phyloP scores from a whole-genome alignment of 2,113 vertebrate genomes.

The Charina bottae region DNA sequence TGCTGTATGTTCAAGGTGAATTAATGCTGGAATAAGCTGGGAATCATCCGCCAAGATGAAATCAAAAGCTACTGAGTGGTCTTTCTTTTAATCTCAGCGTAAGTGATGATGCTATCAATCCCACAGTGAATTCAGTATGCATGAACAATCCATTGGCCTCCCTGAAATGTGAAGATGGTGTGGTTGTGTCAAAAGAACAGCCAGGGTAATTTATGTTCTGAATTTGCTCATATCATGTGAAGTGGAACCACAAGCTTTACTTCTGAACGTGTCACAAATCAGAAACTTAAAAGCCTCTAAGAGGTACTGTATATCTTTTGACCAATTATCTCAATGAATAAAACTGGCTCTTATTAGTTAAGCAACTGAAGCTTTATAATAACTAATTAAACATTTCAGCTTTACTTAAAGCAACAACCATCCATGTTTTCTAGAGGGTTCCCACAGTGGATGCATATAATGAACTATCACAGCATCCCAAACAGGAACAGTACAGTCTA shows the following conservation, averaged over 20 bases:
- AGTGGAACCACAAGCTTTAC: not conserved
- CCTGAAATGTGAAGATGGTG: not conserved
- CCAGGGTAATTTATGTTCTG: not conserved
- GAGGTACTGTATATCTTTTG: too few species aligned
- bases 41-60: not conserved
- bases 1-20: not conserved
- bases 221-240: not conserved
- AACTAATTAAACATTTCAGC: not conserved
- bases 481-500: not conserved
- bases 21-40: not conserved
- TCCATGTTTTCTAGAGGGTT: not conserved
- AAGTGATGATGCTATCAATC: not conserved
- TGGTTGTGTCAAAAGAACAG: not conserved
- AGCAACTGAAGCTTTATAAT: not conserved
- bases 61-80: not conserved
- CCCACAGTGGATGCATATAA: not conserved
- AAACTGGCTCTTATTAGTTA: not conserved
- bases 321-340: not conserved
- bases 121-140: not conserved
- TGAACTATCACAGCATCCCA: not conserved
- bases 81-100: not conserved
- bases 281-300: not conserved
- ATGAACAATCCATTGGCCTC: not conserved
- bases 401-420: too few species aligned
- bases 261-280: not conserved